A percentile compares a stretch with the other conserved stretches of the same genome.
phyloP scores from a whole-genome alignment of 2,888 invertebrate species.

The Scaptomyza flava region DNA sequence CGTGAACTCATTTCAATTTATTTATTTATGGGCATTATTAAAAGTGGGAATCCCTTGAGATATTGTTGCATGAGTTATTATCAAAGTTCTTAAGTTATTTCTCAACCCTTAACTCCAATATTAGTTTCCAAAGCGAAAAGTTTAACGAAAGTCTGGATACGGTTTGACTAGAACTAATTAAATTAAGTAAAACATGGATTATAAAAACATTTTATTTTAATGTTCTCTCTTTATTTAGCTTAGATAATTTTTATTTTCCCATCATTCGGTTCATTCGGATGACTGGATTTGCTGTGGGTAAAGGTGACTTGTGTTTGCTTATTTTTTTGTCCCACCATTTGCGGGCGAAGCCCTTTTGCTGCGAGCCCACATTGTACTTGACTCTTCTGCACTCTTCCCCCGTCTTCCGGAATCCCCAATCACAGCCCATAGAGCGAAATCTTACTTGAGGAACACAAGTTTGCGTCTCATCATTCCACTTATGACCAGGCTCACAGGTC shows the following conservation, averaged over 20 bases:
- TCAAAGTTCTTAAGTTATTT: background rate
- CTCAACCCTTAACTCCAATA: conserved; percentile 14
- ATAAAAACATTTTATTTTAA: background rate
- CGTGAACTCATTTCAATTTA: conserved; percentile 29
- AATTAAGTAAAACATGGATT: background rate
- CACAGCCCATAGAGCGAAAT: background rate
- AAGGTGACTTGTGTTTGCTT: background rate
- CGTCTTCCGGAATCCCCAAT: conserved; percentile 13
- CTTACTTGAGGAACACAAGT: background rate
- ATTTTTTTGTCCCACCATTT: conserved; percentile 5
- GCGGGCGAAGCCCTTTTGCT: conserved; percentile 6
- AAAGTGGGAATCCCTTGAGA: conserved; percentile 11
- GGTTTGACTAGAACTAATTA: background rate
- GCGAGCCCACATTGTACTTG: background rate
- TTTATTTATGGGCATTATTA: conserved; percentile 22
- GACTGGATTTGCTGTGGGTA: background rate
- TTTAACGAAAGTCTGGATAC: background rate
- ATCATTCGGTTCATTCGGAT: background rate
- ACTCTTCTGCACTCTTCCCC: conserved; percentile 17
- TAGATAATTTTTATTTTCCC: background rate
- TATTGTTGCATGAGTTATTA: conserved; percentile 2
- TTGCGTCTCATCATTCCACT: background rate
- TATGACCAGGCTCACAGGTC: conserved; percentile 3
- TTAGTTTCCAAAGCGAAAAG: background rate
- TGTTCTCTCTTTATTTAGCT: background rate